Conservation (phyloP, 2,888 invertebrate genomes). For the Ornithoptera alexandrae region DNA sequence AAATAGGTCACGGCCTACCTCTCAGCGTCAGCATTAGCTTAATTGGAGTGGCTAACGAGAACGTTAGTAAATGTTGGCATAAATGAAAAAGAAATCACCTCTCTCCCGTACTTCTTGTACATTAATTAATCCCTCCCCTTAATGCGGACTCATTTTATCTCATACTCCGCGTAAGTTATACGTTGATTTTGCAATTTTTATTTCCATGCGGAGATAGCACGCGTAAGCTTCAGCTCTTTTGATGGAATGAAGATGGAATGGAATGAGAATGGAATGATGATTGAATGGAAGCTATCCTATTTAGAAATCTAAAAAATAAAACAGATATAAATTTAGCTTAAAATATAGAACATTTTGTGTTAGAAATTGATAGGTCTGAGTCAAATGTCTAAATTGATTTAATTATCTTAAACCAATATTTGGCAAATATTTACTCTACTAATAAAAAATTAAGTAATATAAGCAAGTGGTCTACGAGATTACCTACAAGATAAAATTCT, state of each 20-base stretch:
- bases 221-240: conserved; percentile 9
- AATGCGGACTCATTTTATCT: not conserved
- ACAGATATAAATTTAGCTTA: no score
- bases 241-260: conserved; percentile 2
- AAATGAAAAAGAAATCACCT: not conserved
- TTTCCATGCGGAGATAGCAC: conserved; percentile 7
- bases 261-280: no score
- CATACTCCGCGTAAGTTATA: conserved; percentile 1
- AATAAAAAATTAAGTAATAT: no score
- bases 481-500: no score
- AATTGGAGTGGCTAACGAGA: conserved; percentile 2
- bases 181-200: conserved; percentile 20
- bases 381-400: no score
- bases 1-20: not conserved
- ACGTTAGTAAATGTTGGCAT: not conserved
- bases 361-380: no score
- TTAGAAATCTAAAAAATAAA: no score
- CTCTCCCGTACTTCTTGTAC: not conserved
- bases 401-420: no score
- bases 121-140: not conserved
- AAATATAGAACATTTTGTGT: no score
- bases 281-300: no score
- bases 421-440: no score
- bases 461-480: no score
- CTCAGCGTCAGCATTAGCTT: not conserved